These are phyloP conservation scores for Bryconaethiops microstoma DNA, from an alignment of 2,797 vertebrate genomes.

Conservation along the genomic window DNA sequence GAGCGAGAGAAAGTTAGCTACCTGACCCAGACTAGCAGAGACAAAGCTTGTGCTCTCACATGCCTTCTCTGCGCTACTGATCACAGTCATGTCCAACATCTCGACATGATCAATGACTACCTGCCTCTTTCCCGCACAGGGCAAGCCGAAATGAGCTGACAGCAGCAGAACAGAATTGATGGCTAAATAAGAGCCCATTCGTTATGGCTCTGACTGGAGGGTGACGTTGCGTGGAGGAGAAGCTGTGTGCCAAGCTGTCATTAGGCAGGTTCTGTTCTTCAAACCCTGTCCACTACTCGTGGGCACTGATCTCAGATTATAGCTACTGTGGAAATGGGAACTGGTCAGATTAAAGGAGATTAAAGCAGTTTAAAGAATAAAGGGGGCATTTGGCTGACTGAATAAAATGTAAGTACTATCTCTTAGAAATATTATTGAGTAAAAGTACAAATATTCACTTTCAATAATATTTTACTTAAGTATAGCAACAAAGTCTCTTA, in stretches of 20 bases:
- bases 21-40: not conserved
- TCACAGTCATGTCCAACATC: conserved; percentile 33
- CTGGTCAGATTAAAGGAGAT: not conserved
- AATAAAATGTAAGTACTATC: no score
- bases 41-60: conserved; percentile 36
- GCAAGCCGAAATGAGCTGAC: conserved; percentile 61
- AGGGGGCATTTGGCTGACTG: no score
- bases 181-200: conserved; percentile 66
- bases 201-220: conserved; percentile 49
- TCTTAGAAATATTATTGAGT: no score
- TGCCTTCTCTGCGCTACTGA: conserved; percentile 54
- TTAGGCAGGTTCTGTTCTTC: conserved; percentile 35
- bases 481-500: no score
- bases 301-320: not conserved
- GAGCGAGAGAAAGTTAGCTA: not conserved
- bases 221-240: conserved; percentile 24
- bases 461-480: no score
- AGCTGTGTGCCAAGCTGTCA: conserved; percentile 24
- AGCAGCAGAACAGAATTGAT: conserved; percentile 66
- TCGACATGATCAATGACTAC: conserved; percentile 61
- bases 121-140: conserved; percentile 59
- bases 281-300: conserved; percentile 1
- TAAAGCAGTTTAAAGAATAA: not conserved
- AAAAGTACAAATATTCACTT: no score
- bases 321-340: not conserved